These are phyloP conservation scores for Thermophis baileyi DNA, from an alignment of 2,113 vertebrate species.

Conservation along the genomic window DNA sequence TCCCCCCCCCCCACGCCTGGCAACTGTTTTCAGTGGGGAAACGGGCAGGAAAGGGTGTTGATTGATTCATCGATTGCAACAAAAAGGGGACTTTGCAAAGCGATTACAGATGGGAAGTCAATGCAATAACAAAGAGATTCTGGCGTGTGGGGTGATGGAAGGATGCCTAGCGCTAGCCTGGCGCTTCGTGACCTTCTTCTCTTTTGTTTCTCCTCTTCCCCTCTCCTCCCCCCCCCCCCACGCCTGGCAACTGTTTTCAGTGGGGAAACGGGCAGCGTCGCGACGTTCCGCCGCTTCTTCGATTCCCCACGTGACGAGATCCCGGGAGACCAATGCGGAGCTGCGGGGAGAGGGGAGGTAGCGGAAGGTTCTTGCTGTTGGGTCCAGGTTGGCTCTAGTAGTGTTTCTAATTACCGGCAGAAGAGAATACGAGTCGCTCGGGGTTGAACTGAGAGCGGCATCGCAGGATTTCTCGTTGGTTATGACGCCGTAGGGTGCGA, in stretches of 20 bases:
- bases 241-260: neutral
- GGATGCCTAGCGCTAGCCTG: neutral
- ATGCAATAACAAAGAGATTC: conserved; percentile 13
- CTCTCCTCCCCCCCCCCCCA: neutral
- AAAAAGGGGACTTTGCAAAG: neutral
- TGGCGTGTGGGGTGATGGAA: neutral
- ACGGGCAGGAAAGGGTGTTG: neutral
- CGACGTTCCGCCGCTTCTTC: neutral
- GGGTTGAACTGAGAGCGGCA: neutral
- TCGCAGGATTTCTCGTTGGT: neutral
- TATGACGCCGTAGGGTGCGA: neutral
- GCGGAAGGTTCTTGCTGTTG: neutral
- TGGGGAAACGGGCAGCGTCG: neutral
- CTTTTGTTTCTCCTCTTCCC: neutral
- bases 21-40: neutral
- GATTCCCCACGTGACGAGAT: neutral
- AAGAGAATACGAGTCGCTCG: neutral
- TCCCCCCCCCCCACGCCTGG: neutral
- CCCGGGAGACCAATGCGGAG: neutral
- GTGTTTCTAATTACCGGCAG: neutral
- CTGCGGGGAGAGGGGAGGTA: neutral
- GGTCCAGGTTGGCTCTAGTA: neutral
- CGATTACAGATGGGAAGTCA: neutral
- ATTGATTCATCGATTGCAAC: neutral
- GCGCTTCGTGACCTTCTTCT: neutral